phyloP scores from a whole-genome alignment of 2,797 vertebrate genomes.

The Propithecus deckenii region DNA sequence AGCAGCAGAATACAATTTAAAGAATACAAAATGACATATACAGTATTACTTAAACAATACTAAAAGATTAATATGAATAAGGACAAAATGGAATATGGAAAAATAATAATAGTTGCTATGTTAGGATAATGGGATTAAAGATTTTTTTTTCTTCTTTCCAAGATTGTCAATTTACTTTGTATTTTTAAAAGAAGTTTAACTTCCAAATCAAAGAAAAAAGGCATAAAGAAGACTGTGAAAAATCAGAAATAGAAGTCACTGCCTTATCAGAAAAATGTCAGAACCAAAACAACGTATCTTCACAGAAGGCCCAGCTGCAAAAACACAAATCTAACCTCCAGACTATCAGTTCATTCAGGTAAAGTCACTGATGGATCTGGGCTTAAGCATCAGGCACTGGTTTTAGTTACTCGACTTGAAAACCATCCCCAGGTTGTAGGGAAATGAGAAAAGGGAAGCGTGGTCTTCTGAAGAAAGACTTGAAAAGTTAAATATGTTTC shows the following conservation, averaged over 20 bases:
- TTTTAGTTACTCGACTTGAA: conserved; percentile 68
- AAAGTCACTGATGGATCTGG: neutral
- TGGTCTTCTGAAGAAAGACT: conserved; percentile 62
- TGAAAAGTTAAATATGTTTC: conserved; percentile 77
- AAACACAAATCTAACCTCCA: neutral
- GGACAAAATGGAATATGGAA: neutral
- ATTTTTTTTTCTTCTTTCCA: neutral
- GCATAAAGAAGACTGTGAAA: neutral
- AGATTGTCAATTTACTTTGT: neutral
- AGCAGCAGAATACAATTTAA: conserved; percentile 13
- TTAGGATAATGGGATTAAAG: neutral
- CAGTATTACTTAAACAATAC: neutral
- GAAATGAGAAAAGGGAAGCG: conserved; percentile 50
- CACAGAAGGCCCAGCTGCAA: neutral
- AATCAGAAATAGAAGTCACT: neutral
- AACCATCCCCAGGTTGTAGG: conserved; percentile 72
- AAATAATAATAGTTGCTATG: neutral
- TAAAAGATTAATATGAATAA: neutral
- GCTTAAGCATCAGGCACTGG: neutral
- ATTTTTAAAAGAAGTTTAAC: neutral
- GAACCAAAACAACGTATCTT: neutral
- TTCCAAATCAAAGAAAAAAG: neutral
- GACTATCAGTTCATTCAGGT: neutral
- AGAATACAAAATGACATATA: neutral
- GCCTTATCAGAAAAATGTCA: neutral